phyloP scores from a whole-genome alignment of 2,888 invertebrate genomes.

The Drosophila bunnanda region DNA sequence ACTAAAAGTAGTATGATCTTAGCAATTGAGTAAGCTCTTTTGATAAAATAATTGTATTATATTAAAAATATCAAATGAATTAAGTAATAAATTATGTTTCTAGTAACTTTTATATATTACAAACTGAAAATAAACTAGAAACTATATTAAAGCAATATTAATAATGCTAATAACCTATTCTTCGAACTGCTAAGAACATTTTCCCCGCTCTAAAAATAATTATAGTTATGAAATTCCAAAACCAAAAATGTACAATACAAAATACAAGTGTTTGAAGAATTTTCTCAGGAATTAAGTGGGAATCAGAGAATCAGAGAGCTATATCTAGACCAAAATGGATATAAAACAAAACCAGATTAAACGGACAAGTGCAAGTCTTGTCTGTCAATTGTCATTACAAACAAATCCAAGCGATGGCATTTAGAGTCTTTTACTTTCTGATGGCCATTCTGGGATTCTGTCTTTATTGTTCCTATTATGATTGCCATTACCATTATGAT shows the following conservation, averaged over 20 bases:
- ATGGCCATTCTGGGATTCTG: conserved; percentile 50
- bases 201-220: neutral
- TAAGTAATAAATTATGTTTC: no score
- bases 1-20: no score
- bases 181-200: neutral
- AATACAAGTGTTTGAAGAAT: neutral
- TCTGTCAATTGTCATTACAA: conserved; percentile 46
- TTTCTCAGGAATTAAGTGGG: conserved; percentile 7
- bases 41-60: no score
- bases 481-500: conserved; percentile 68
- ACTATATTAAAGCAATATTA: neutral
- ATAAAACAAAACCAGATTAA: conserved; percentile 34
- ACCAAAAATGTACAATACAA: neutral
- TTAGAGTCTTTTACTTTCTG: conserved; percentile 48
- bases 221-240: conserved; percentile 1
- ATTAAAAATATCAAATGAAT: no score
- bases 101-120: no score
- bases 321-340: conserved; percentile 35
- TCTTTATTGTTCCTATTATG: conserved; percentile 62
- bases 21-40: no score
- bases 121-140: neutral
- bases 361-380: conserved; percentile 35
- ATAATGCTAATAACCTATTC: neutral
- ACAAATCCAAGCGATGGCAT: conserved; percentile 35
- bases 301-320: neutral